Evolutionary conservation across 2,113 vertebrate species (phyloP).

Genomic region (Ancistrus triradiatus): DNA sequence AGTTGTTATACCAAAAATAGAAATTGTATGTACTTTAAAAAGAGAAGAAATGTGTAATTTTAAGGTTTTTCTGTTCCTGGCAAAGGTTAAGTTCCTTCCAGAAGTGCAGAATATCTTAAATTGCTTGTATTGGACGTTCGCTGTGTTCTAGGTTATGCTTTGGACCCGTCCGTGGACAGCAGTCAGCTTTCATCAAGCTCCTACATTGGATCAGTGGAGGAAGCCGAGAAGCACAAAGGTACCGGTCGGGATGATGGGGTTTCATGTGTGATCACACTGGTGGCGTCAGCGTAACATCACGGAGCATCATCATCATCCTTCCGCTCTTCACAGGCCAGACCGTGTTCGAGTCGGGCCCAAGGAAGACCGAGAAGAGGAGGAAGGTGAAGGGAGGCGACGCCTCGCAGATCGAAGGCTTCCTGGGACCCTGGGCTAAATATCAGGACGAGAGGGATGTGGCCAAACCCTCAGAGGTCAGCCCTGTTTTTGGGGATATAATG

Average conservation of each 20-base stretch:
- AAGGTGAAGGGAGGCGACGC: conserved; percentile 94
- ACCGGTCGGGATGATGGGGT: conserved; percentile 34
- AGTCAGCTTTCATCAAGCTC: conserved; percentile 69
- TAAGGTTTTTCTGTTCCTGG: too few relatives aligned
- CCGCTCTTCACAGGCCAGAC: conserved; percentile 76
- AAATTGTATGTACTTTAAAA: too few relatives aligned
- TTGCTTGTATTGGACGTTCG: not conserved
- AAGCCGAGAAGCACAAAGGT: conserved; percentile 99
- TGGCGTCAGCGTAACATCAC: not conserved
- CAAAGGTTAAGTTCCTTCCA: too few relatives aligned
- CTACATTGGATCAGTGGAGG: conserved; percentile 93
- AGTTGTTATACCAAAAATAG: too few relatives aligned
- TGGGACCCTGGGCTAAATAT: conserved; percentile 97
- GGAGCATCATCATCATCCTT: not conserved
- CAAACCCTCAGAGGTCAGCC: conserved; percentile 90
- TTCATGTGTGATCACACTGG: too few relatives aligned
- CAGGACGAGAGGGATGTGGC: conserved; percentile 90
- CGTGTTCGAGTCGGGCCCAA: conserved; percentile 89
- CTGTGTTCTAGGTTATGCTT: conserved; percentile 80
- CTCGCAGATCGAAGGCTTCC: conserved; percentile 87
- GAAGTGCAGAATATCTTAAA: too few relatives aligned
- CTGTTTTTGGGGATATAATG: too few relatives aligned
- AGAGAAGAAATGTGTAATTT: too few relatives aligned
- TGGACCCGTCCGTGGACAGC: conserved; percentile 91
- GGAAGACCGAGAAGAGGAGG: conserved; percentile 88